Conservation (phyloP, 2,797 vertebrate species). For the Poeciliopsis turneri region DNA sequence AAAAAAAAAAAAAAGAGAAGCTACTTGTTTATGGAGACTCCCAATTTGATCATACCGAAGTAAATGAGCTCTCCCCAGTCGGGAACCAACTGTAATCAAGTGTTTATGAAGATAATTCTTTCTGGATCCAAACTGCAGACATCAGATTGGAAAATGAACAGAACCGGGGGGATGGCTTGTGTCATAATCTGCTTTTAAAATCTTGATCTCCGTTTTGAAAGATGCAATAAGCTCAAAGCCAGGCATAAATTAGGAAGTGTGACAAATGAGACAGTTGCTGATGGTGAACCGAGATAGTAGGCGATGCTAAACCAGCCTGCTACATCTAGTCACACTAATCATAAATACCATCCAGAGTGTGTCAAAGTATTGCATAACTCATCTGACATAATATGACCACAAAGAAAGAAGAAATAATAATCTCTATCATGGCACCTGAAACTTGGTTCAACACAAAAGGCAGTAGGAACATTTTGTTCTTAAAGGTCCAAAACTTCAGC, state of each 20-base stretch:
- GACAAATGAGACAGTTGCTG: neutral
- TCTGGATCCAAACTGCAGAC: neutral
- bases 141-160: neutral
- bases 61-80: neutral
- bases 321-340: neutral
- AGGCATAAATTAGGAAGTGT: neutral
- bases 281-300: neutral
- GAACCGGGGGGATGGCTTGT: neutral
- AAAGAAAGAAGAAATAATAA: neutral
- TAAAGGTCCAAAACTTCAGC: neutral
- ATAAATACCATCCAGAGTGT: constrained; percentile 4
- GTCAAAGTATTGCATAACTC: constrained; percentile 18
- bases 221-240: neutral
- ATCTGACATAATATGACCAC: constrained; percentile 10
- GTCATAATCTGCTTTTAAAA: neutral
- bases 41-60: neutral
- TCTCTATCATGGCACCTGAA: neutral
- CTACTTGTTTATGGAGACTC: neutral
- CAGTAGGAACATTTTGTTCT: neutral
- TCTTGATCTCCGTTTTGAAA: neutral
- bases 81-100: neutral
- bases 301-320: neutral
- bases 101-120: neutral
- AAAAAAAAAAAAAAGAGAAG: neutral
- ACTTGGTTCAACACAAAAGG: too few relatives aligned